Conservation (phyloP, 2,888 invertebrate species). For the Drosophila fulvimacula region DNA sequence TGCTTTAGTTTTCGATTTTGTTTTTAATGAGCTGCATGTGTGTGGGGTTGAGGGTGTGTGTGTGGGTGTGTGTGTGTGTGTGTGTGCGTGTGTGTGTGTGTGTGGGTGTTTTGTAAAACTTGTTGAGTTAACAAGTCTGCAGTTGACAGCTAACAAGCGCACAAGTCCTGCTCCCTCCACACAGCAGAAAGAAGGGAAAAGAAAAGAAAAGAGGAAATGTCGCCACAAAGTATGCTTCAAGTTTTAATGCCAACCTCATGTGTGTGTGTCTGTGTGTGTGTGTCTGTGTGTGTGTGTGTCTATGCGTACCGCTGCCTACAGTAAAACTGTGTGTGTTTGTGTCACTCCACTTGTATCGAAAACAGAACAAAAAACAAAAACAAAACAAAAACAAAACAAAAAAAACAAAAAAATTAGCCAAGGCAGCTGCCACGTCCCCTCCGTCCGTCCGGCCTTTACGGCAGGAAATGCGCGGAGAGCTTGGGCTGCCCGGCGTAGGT, state of each 20-base stretch:
- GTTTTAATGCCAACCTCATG: conserved; percentile 40
- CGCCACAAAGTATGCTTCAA: conserved; percentile 58
- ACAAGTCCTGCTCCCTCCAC: not conserved
- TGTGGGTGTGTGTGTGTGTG: conserved; percentile 1
- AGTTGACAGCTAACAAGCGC: conserved; percentile 41
- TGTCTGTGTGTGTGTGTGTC: not conserved
- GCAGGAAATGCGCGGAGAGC: conserved; percentile 20
- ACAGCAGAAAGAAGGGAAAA: not conserved
- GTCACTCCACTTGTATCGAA: conserved; percentile 23
- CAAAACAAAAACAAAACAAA: conserved; percentile 3
- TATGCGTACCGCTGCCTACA: conserved; percentile 2
- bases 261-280: conserved; percentile 1
- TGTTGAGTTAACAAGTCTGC: conserved; percentile 56
- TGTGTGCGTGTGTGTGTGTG: conserved; percentile 11
- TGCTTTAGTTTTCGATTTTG: conserved; percentile 36
- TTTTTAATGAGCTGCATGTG: conserved; percentile 38
- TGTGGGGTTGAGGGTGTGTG: conserved; percentile 2
- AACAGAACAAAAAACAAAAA: not conserved
- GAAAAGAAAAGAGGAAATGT: conserved; percentile 28
- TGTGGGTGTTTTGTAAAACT: conserved; percentile 37
- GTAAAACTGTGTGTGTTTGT: conserved; percentile 19
- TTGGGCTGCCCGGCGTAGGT: conserved; percentile 29
- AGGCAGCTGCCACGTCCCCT: conserved; percentile 2
- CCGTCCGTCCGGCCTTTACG: not conserved
- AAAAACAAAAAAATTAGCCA: not conserved